These are phyloP conservation scores for Labroides dimidiatus DNA, from an alignment of 2,797 vertebrate genomes.

Conservation along the genomic window DNA sequence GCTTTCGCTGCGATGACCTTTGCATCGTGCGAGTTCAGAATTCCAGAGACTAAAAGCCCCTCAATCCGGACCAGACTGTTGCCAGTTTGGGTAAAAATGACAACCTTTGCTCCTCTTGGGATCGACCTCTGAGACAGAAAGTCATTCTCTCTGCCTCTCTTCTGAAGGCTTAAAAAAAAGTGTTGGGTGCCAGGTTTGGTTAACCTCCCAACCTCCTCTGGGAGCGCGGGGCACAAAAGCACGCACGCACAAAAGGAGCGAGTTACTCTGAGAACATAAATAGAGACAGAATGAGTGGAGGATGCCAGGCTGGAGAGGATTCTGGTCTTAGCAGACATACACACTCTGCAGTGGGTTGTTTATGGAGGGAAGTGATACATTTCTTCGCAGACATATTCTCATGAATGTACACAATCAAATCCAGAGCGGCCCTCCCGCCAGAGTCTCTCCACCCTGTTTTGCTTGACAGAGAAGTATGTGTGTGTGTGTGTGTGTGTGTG, in stretches of 20 bases:
- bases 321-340: not conserved
- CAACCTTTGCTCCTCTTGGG: constrained; percentile 1
- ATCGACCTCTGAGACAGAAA: not conserved
- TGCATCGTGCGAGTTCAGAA: not conserved
- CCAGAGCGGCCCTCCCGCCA: constrained; percentile 30
- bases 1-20: constrained; percentile 16
- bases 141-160: not conserved
- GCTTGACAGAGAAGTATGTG: constrained; percentile 27
- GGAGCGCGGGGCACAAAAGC: not conserved
- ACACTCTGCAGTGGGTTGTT: no score
- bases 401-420: constrained; percentile 30
- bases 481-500: constrained; percentile 17
- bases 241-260: constrained; percentile 3
- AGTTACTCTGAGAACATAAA: not conserved
- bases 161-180: not conserved
- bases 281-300: constrained; percentile 2
- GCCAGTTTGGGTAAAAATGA: constrained; percentile 15
- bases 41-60: not conserved
- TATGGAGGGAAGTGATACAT: not conserved
- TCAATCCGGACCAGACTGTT: constrained; percentile 21
- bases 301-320: constrained; percentile 10
- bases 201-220: not conserved
- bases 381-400: constrained; percentile 1
- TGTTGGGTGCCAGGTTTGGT: constrained; percentile 18
- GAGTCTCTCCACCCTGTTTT: constrained; percentile 38